These are phyloP conservation scores for Drosophila pseudoananassae DNA, from an alignment of 1,140 invertebrate species.

Conservation along the genomic window DNA sequence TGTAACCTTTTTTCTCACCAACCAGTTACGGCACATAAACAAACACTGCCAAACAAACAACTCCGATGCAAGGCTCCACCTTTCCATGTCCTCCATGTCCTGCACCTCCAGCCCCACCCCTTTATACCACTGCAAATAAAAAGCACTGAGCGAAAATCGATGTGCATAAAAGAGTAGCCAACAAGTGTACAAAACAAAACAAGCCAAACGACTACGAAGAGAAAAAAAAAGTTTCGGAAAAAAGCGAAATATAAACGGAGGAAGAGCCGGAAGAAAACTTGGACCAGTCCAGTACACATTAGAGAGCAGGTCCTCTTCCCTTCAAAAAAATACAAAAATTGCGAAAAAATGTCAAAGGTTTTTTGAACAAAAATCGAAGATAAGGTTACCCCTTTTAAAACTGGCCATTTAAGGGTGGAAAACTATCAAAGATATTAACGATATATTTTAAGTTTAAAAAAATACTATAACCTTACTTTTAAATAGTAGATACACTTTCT, in stretches of 20 bases:
- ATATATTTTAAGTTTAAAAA: too few species aligned
- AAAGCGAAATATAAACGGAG: constrained; percentile 17
- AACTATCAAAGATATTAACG: too few species aligned
- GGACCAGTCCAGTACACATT: constrained; percentile 42
- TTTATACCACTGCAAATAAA: constrained; percentile 56
- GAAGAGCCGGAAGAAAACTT: constrained; percentile 38
- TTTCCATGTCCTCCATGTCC: constrained; percentile 10
- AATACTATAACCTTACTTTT: too few species aligned
- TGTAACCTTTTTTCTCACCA: constrained; percentile 17
- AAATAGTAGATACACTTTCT: too few species aligned
- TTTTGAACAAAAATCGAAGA: background rate
- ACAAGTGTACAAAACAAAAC: constrained; percentile 64
- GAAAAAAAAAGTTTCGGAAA: constrained; percentile 4
- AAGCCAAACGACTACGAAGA: constrained; percentile 11
- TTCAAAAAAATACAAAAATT: constrained; percentile 9
- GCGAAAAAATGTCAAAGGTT: constrained; percentile 48
- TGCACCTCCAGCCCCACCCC: background rate
- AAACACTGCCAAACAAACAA: constrained; percentile 62
- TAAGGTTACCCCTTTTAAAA: background rate
- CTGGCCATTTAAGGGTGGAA: background rate
- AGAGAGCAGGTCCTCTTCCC: constrained; percentile 34
- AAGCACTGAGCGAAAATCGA: constrained; percentile 82
- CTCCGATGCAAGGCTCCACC: constrained; percentile 34
- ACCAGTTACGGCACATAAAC: constrained; percentile 75
- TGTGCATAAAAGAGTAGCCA: constrained; percentile 80